These are phyloP conservation scores for Arctopsyche grandis DNA, from an alignment of 1,140 invertebrate genomes.

Conservation along the genomic window DNA sequence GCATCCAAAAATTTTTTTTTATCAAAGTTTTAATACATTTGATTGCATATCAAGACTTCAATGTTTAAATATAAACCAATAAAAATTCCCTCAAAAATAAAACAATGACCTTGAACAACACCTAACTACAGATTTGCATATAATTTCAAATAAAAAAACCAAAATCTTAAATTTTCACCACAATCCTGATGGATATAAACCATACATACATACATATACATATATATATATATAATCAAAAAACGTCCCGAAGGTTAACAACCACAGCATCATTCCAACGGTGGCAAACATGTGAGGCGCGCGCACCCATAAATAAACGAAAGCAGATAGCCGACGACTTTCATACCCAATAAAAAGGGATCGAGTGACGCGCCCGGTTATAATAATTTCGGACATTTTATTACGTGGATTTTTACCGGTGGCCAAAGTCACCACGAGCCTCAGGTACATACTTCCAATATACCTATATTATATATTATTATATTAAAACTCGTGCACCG, in stretches of 20 bases:
- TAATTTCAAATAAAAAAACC: too few relatives aligned
- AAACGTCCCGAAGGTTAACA: background rate
- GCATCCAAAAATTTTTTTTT: background rate
- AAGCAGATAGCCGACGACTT: conserved; percentile 39
- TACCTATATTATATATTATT: too few relatives aligned
- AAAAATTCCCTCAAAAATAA: too few relatives aligned
- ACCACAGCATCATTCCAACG: background rate
- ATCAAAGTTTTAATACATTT: background rate
- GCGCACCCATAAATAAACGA: conserved; percentile 20
- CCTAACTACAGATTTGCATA: too few relatives aligned
- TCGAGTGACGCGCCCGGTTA: conserved; percentile 23
- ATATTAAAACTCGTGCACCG: too few relatives aligned
- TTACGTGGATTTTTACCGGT: conserved; percentile 34
- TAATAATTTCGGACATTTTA: conserved; percentile 47
- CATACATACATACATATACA: background rate
- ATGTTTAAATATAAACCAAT: too few relatives aligned
- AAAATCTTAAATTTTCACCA: too few relatives aligned
- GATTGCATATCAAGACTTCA: too few relatives aligned
- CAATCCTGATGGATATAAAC: background rate
- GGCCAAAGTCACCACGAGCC: too few relatives aligned
- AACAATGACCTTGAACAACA: too few relatives aligned
- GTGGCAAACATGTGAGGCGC: background rate
- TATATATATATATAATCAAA: background rate
- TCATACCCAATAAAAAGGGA: conserved; percentile 48
- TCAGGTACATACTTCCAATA: too few relatives aligned